Percentiles rank a stretch among this genome's conserved stretches.
Conservation (phyloP, 1,140 invertebrate genomes). For the Zaprionus camerounensis region DNA sequence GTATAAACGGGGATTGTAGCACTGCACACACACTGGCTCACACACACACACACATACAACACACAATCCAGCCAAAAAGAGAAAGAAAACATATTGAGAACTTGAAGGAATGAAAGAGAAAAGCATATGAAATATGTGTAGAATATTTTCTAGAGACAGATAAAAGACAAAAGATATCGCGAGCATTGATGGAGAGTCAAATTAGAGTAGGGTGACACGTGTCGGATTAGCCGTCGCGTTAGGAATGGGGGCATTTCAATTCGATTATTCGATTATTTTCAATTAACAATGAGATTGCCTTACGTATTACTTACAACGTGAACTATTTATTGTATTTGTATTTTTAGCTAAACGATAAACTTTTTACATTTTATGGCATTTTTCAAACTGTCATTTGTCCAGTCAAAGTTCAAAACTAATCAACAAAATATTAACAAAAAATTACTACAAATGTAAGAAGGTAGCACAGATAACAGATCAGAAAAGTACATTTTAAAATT, state of each 20-base stretch:
- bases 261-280: conserved; percentile 29
- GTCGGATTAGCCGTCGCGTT: conserved; percentile 42
- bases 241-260: conserved; percentile 26
- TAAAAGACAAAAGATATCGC: neutral
- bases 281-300: conserved; percentile 74
- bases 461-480: conserved; percentile 3
- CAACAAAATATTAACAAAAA: conserved; percentile 9
- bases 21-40: conserved; percentile 16
- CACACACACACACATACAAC: neutral
- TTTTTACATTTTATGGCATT: conserved; percentile 70
- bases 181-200: conserved; percentile 45
- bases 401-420: conserved; percentile 20
- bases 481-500: conserved; percentile 30
- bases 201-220: conserved; percentile 31
- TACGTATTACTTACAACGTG: conserved; percentile 55
- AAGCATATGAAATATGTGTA: conserved; percentile 37
- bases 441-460: neutral
- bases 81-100: conserved; percentile 10
- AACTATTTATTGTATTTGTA: conserved; percentile 77
- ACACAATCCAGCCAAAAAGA: conserved; percentile 48
- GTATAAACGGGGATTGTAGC: conserved; percentile 4
- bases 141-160: conserved; percentile 25
- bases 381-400: conserved; percentile 59
- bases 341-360: conserved; percentile 63
- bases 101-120: neutral